Evolutionary conservation across 1,140 invertebrate species (phyloP).

Genomic region (Physella acuta): DNA sequence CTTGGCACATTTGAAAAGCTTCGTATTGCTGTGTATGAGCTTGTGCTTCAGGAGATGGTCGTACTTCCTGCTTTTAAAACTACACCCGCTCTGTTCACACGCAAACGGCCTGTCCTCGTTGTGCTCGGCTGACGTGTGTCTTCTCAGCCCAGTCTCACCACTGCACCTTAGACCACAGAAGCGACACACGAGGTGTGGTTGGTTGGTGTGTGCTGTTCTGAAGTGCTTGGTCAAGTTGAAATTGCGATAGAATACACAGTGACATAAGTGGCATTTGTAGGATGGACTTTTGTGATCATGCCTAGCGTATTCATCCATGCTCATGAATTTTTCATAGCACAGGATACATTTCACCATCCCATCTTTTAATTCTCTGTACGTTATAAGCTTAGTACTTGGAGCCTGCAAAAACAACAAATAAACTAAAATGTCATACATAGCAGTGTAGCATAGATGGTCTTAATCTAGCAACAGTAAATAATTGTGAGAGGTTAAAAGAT

Average conservation of each 20-base stretch:
- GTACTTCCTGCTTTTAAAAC: slow-evolving; percentile 31
- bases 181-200: slow-evolving; percentile 24
- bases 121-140: slow-evolving; percentile 33
- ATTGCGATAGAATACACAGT: slow-evolving; percentile 26
- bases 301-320: slow-evolving; percentile 20
- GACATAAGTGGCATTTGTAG: slow-evolving; percentile 32
- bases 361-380: no score
- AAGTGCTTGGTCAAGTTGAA: slow-evolving; percentile 33
- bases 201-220: slow-evolving; percentile 21
- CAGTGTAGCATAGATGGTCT: no score
- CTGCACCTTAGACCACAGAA: slow-evolving; percentile 24
- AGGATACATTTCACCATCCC: slow-evolving; percentile 22
- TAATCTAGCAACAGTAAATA: no score
- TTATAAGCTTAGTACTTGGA: no score
- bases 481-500: no score
- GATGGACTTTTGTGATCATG: slow-evolving; percentile 19
- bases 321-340: slow-evolving; percentile 22
- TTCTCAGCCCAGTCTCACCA: slow-evolving; percentile 27
- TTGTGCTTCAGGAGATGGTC: slow-evolving; percentile 39
- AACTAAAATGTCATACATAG: no score
- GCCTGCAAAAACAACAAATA: no score
- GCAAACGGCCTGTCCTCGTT: slow-evolving; percentile 33
- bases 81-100: slow-evolving; percentile 35
- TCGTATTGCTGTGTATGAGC: slow-evolving; percentile 44
- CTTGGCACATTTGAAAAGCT: slow-evolving; percentile 46